Evolutionary conservation across 2,888 invertebrate species (phyloP).

Genomic region (Hypselothyrea guttata): DNA sequence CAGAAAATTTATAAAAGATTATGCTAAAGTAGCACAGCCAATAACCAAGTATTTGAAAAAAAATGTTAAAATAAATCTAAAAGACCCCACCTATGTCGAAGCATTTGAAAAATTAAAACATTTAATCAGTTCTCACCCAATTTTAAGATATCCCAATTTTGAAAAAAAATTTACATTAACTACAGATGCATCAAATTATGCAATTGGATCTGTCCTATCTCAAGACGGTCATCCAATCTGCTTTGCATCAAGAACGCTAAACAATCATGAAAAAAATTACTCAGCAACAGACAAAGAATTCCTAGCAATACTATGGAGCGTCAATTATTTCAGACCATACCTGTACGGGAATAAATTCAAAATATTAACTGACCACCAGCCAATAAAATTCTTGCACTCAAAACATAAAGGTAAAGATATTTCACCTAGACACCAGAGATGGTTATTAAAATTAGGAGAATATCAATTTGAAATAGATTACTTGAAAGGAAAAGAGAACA

Average conservation of each 20-base stretch:
- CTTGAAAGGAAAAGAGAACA: too few relatives aligned
- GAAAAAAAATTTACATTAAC: conserved; percentile 14
- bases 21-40: conserved; percentile 11
- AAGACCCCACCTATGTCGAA: conserved; percentile 1
- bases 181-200: conserved; percentile 12
- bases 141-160: conserved; percentile 14
- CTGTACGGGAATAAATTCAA: too few relatives aligned
- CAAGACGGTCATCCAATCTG: conserved; percentile 5
- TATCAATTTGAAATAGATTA: too few relatives aligned
- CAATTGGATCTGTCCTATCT: conserved; percentile 6
- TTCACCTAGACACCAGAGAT: too few relatives aligned
- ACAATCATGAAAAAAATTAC: conserved; percentile 9
- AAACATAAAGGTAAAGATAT: too few relatives aligned
- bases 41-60: conserved; percentile 11
- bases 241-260: conserved; percentile 5
- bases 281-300: conserved; percentile 11
- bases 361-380: too few relatives aligned
- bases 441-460: too few relatives aligned
- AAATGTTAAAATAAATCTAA: not conserved
- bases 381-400: too few relatives aligned
- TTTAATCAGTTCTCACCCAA: conserved; percentile 9
- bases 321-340: conserved; percentile 7
- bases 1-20: conserved; percentile 3
- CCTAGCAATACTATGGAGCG: conserved; percentile 9
- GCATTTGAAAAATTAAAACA: conserved; percentile 10